phyloP scores from a whole-genome alignment of 2,888 invertebrate species.

The Hydriomena furcata region DNA sequence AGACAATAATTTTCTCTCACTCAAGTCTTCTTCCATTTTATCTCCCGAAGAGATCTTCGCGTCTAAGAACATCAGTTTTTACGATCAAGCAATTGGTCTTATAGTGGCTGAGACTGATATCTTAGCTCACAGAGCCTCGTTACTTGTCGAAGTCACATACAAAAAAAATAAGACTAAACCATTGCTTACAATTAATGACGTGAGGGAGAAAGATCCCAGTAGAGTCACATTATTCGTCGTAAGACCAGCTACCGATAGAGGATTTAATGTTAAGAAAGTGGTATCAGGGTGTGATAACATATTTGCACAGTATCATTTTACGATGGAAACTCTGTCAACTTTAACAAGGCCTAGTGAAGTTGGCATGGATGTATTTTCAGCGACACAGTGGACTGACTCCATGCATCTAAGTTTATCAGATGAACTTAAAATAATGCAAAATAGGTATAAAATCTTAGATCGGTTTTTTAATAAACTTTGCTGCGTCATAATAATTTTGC shows the following conservation, averaged over 20 bases:
- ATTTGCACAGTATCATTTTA: conserved; percentile 86
- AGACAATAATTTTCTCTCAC: conserved; percentile 75
- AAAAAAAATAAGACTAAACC: conserved; percentile 62
- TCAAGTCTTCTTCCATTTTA: conserved; percentile 12
- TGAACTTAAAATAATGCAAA: conserved; percentile 78
- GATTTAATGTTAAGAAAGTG: conserved; percentile 67
- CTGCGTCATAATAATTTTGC: too few relatives aligned
- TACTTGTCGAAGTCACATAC: conserved; percentile 83
- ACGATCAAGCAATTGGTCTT: conserved; percentile 87
- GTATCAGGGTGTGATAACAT: conserved; percentile 82
- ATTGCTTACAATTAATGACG: conserved; percentile 55
- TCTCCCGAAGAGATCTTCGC: conserved; percentile 76
- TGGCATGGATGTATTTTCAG: conserved; percentile 84
- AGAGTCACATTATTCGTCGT: conserved; percentile 47
- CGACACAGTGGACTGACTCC: conserved; percentile 84
- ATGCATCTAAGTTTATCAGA: conserved; percentile 78
- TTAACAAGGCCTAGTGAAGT: conserved; percentile 86
- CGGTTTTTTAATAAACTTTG: too few relatives aligned
- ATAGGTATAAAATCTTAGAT: conserved; percentile 70
- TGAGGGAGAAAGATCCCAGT: conserved; percentile 51
- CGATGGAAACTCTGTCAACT: conserved; percentile 86
- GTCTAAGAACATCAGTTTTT: conserved; percentile 81
- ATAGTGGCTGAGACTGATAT: conserved; percentile 85
- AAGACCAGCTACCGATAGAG: conserved; percentile 57
- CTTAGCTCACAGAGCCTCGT: conserved; percentile 82